Evolutionary conservation across 2,113 vertebrate species (phyloP), one percentile per base, ranked within the genome.

Genomic region (Corythornis madagascariensis): DNA sequence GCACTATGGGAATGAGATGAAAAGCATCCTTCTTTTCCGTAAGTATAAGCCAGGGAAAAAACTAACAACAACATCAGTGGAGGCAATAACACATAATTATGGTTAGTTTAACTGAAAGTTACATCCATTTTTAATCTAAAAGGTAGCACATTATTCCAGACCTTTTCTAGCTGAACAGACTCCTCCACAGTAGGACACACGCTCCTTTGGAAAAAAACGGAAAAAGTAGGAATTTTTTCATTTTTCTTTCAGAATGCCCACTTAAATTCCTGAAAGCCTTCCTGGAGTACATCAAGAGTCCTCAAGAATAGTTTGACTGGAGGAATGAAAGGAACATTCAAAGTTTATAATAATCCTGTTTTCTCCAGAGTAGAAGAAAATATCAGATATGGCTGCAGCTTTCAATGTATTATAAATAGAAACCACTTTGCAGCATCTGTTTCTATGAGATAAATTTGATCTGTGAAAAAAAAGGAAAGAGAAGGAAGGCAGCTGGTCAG

Each of bases 401-500:
- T 89, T 75, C 43, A 71, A 73, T 92, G 45, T 31, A 82, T 93
- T 82, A 90, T 82, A 90, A 81, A 70, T 86, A 73, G 20, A 61
- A 84, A 86, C 56, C 43, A 59, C 53, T 83, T 84, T 53, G n/a
- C 56, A 71, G 63, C 21, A 26, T 88, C 87, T 78, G 24, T 69
- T 86, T 91, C 50, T 65, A 35, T 72, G 72, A 89, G 77, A 91
- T 76, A 89, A 94, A 95, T 93, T 67, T 65, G 59, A 93, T 21
- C n/a, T 88, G 71, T 35, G 55, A 67, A 74, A 35, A 90, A 45
- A 88, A 83, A 88, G 52, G 43, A 78, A 61, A 67, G 56, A 40
- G 64, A 83, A 40, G n/a, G 43, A 91, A 94, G 67, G 47, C 95
- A 96, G 65, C 67, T 86, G 85, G 78, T 96, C 89, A 94, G 48